Conservation (phyloP, 2,797 vertebrate species). For the Kryptolebias ocellatus region DNA sequence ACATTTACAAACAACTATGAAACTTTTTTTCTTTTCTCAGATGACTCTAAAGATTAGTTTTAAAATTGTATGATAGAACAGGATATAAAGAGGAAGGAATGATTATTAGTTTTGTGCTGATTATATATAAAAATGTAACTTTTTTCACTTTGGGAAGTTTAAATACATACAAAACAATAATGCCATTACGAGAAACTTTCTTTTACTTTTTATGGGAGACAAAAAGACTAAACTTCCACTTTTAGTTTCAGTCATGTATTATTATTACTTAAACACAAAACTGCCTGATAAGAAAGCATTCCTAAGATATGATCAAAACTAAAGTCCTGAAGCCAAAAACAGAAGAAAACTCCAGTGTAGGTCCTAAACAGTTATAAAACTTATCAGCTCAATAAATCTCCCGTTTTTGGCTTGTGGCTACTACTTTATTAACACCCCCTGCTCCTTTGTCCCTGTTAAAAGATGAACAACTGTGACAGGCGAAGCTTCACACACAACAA, state of each 20-base stretch:
- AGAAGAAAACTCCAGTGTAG: neutral
- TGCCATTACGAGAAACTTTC: neutral
- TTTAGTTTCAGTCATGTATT: constrained; percentile 12
- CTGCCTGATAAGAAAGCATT: constrained; percentile 31
- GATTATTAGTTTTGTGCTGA: neutral
- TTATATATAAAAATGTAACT: no score
- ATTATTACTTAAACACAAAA: constrained; percentile 31
- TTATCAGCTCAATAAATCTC: constrained; percentile 33
- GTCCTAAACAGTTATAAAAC: constrained; percentile 20
- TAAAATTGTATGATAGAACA: no score
- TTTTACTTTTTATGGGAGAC: neutral
- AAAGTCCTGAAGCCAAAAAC: constrained; percentile 16
- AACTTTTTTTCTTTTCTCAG: neutral
- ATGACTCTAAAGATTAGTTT: neutral
- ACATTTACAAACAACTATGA: no score
- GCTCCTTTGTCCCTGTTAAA: constrained; percentile 39
- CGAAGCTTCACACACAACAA: constrained; percentile 39
- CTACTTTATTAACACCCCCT: constrained; percentile 38
- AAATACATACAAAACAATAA: constrained; percentile 1
- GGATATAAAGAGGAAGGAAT: neutral
- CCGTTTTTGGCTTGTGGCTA: constrained; percentile 56
- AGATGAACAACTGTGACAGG: constrained; percentile 47
- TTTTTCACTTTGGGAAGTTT: neutral
- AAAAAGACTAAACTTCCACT: constrained; percentile 8
- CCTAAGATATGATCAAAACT: constrained; percentile 32